A percentile compares a stretch with the other conserved stretches of the same genome.
phyloP scores from a whole-genome alignment of 1,140 invertebrate species.

The Acromyrmex heyeri region DNA sequence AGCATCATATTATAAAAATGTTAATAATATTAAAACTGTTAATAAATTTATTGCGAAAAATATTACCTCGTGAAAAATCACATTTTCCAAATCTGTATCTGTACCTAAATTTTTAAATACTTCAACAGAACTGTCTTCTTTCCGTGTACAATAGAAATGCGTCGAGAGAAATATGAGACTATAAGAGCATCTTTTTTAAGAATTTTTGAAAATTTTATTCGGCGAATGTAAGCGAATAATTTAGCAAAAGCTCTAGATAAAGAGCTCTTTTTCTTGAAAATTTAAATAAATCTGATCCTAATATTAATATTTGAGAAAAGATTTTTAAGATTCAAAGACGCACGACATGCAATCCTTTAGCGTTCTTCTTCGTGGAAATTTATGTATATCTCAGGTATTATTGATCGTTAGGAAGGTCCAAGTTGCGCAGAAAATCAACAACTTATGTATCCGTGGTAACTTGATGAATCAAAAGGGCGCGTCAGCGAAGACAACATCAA shows the following conservation, averaged over 20 bases:
- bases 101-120: no score
- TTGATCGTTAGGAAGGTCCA: conserved; percentile 29
- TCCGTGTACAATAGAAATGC: no score
- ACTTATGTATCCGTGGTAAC: conserved; percentile 72
- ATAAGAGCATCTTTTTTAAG: background rate
- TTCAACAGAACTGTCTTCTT: no score
- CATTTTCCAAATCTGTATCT: no score
- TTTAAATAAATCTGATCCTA: background rate
- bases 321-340: background rate
- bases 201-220: background rate
- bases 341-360: background rate
- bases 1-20: no score
- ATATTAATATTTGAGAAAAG: background rate
- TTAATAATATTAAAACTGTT: no score
- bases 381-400: conserved; percentile 6
- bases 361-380: background rate
- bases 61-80: no score
- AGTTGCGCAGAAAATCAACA: conserved; percentile 44
- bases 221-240: background rate
- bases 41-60: no score
- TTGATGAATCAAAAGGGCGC: conserved; percentile 51
- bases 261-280: background rate
- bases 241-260: no score
- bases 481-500: conserved; percentile 5
- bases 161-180: no score